Evolutionary conservation across 37 sponge, comb jelly and placozoan species (phyloP).

Genomic region (Spongilla lacustris): DNA sequence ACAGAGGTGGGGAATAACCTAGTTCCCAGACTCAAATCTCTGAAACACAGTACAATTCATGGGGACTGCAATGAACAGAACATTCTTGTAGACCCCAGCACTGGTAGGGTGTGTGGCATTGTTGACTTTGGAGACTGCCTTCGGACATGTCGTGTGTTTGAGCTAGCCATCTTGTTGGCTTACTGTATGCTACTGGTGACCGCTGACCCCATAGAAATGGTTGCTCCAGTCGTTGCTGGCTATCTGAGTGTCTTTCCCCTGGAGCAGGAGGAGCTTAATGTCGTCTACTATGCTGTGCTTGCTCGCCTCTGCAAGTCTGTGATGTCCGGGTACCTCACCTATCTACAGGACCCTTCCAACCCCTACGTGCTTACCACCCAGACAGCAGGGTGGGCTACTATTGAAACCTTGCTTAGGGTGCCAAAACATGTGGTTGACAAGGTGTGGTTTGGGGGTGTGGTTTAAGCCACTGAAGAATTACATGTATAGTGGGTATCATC

Average conservation of each 20-base stretch:
- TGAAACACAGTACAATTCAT: slow-evolving; percentile 36
- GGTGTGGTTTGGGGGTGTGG: not conserved
- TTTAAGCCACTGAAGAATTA: not conserved
- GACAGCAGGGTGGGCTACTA: slow-evolving; percentile 2
- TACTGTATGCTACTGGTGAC: slow-evolving; percentile 1
- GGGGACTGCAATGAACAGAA: slow-evolving; percentile 46
- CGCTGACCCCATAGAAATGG: slow-evolving; percentile 27
- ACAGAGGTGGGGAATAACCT: slow-evolving; percentile 13
- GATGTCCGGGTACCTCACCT: slow-evolving; percentile 21
- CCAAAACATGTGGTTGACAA: not conserved
- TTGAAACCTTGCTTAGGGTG: slow-evolving; percentile 3
- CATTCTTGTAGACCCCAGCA: slow-evolving; percentile 5
- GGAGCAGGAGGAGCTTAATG: slow-evolving; percentile 29
- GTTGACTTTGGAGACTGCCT: slow-evolving; percentile 39
- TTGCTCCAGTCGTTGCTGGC: slow-evolving; percentile 26
- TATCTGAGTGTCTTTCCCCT: slow-evolving; percentile 23
- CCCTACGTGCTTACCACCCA: slow-evolving; percentile 39
- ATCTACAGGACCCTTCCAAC: slow-evolving; percentile 38
- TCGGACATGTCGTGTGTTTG: slow-evolving; percentile 47
- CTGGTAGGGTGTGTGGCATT: slow-evolving; percentile 7
- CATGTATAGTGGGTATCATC: not conserved
- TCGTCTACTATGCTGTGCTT: slow-evolving; percentile 42
- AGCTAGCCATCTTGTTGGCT: slow-evolving; percentile 36
- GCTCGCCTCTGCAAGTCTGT: slow-evolving; percentile 42
- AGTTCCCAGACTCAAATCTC: slow-evolving; percentile 18